Base-by-base conservation (phyloP, 2,113 vertebrate species). In the Ascaphus truei region DNA sequence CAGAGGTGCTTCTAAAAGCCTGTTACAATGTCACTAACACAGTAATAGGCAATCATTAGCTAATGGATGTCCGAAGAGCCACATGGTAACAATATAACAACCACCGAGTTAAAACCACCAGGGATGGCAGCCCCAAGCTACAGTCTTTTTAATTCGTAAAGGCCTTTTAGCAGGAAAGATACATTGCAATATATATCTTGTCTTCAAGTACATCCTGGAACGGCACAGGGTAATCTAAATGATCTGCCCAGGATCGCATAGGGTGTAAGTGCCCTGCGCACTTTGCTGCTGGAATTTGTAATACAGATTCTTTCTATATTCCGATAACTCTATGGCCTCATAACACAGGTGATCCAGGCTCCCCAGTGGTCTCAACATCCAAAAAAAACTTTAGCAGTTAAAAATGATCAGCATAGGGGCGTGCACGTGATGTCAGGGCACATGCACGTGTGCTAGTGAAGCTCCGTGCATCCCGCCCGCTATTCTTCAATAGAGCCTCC, bases 31-130 rank as follows among this genome's bases (percentile, higher is more conserved):
- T 64, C 23, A 64, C 22, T 23, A 26, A 34, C 22, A 26, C 33
- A 18, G 62, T 52, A 64, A 37, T 52, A 37, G 22, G 47, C 3
- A 64, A 64, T 37, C 47, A 64, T 64, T 62, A 64, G 62, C 62
- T 64, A 64, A 64, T 37, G 31, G 31, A 64, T 62, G 39, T 61
- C 18, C 37, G n/a, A n/a, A n/a, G n/a, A n/a, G n/a, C n/a, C n/a
- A n/a, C n/a, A n/a, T n/a, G n/a, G n/a, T n/a, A n/a, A n/a, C n/a
- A n/a, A n/a, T n/a, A n/a, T n/a, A n/a, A n/a, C n/a, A n/a, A n/a
- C n/a, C n/a, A n/a, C n/a, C n/a, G n/a, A n/a, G n/a, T n/a, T n/a
- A n/a, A n/a, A n/a, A 20, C 45, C 13, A 29, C 30, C 36, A 37
- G 15, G 11, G 15, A 39, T 43, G 18, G 23, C 10, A 18, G 20